Evolutionary conservation across 2,888 invertebrate species (phyloP).

Genomic region (Agriopis aurantiaria): DNA sequence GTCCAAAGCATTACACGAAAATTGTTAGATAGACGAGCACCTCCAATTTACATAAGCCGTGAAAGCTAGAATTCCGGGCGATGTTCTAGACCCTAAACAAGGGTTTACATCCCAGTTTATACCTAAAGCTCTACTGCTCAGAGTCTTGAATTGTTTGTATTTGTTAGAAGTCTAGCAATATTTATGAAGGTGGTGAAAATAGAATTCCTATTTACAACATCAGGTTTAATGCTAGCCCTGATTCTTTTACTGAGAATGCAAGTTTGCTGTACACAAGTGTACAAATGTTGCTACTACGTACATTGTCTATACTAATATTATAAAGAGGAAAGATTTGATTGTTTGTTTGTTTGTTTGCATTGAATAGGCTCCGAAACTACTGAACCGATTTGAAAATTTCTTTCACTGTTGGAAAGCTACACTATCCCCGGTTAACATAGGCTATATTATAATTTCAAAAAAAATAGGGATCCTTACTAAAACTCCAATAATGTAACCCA

Average conservation of each 20-base stretch:
- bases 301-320: too few species aligned
- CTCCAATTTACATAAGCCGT: slow-evolving; percentile 5
- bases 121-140: not conserved
- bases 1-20: not conserved
- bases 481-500: too few species aligned
- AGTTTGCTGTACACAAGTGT: not conserved
- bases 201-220: slow-evolving; percentile 13
- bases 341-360: too few species aligned
- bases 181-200: slow-evolving; percentile 25
- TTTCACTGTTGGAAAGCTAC: too few species aligned
- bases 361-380: too few species aligned
- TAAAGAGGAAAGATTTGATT: too few species aligned
- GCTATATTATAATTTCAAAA: too few species aligned
- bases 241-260: not conserved
- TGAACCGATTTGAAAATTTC: too few species aligned
- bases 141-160: slow-evolving; percentile 8
- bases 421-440: too few species aligned
- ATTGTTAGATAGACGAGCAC: not conserved
- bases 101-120: not conserved
- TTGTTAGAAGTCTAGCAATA: not conserved
- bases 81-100: slow-evolving; percentile 1
- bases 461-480: too few species aligned
- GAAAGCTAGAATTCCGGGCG: slow-evolving; percentile 5
- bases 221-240: slow-evolving; percentile 3
- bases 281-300: not conserved